Evolutionary conservation across 2,797 vertebrate species (phyloP).

Genomic region (Tenualosa ilisha): DNA sequence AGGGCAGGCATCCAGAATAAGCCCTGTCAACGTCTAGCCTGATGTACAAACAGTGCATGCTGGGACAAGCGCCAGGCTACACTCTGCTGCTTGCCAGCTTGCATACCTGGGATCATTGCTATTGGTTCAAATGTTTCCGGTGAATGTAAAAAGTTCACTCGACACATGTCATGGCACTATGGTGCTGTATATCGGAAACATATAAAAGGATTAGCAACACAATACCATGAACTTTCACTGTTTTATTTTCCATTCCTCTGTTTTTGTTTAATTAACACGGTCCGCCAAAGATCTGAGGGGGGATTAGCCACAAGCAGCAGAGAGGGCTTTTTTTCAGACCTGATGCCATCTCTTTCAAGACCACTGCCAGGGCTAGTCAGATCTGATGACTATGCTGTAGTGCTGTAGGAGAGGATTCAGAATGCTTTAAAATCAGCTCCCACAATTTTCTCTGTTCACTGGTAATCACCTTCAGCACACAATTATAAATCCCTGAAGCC

Average conservation of each 20-base stretch:
- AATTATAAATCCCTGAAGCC: background rate
- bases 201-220: background rate
- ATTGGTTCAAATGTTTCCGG: background rate
- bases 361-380: background rate
- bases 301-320: background rate
- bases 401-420: background rate
- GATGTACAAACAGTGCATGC: background rate
- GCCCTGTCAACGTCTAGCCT: background rate
- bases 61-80: slow-evolving; percentile 2
- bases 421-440: background rate
- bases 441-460: background rate
- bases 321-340: background rate
- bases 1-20: background rate
- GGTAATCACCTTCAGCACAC: background rate
- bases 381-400: background rate
- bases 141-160: background rate
- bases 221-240: no score
- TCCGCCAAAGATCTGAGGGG: background rate
- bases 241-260: background rate
- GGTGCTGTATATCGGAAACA: background rate
- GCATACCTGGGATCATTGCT: background rate
- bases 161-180: background rate
- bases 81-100: background rate
- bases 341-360: background rate
- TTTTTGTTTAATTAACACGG: background rate